Conservation (phyloP, 2,797 vertebrate genomes). For the Pogonophryne albipinna region DNA sequence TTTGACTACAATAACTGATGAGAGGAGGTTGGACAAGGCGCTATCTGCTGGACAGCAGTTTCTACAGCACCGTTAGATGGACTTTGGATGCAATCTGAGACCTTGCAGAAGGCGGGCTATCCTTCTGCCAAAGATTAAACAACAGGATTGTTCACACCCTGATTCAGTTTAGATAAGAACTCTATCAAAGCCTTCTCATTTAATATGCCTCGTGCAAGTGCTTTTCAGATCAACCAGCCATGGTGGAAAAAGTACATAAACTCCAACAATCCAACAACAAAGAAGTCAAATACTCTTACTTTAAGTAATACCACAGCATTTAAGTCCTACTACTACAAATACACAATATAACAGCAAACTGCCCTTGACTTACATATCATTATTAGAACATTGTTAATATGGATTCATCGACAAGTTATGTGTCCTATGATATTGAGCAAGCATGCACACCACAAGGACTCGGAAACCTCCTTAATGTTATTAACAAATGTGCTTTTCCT, state of each 20-base stretch:
- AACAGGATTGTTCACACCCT: not conserved
- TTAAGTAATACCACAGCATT: not conserved
- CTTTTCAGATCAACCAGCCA: not conserved
- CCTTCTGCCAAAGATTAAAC: constrained; percentile 10
- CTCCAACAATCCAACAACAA: not conserved
- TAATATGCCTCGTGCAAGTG: not conserved
- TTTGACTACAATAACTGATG: not conserved
- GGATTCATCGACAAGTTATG: too few relatives aligned
- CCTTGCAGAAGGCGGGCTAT: not conserved
- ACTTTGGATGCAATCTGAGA: constrained; percentile 16
- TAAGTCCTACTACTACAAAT: not conserved
- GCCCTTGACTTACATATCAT: not conserved
- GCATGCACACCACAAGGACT: not conserved
- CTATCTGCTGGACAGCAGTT: constrained; percentile 58
- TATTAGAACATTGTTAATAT: not conserved
- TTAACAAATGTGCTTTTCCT: not conserved
- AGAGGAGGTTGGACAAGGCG: not conserved
- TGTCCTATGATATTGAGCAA: not conserved
- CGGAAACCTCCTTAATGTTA: not conserved
- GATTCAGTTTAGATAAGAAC: constrained; percentile 1
- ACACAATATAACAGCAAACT: not conserved
- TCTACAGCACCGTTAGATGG: not conserved
- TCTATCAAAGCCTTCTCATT: not conserved
- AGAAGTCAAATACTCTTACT: not conserved
- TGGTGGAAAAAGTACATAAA: not conserved